A percentile compares a stretch with the other conserved stretches of the same genome.
phyloP scores from a whole-genome alignment of 1,140 invertebrate genomes.

The Bombus soroeensis region DNA sequence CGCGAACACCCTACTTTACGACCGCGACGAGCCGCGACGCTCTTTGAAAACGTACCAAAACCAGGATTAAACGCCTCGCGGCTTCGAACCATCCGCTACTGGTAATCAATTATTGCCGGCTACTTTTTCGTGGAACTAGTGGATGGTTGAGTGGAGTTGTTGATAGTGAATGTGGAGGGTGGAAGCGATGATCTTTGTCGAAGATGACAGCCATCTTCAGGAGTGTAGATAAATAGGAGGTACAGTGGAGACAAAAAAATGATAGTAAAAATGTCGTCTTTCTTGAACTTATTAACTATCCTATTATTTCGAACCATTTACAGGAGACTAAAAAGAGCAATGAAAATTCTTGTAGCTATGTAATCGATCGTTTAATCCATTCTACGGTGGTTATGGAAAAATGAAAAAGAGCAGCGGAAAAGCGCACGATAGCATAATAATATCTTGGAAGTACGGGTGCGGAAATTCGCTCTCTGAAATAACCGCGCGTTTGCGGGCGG shows the following conservation, averaged over 20 bases:
- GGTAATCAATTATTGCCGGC: not conserved
- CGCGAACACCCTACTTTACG: slow-evolving; percentile 44
- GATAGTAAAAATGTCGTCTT: too few species aligned
- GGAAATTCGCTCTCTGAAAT: slow-evolving; percentile 72
- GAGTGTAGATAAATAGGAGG: too few species aligned
- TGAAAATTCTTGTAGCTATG: not conserved
- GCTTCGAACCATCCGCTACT: too few species aligned
- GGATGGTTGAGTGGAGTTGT: too few species aligned
- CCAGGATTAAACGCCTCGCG: not conserved
- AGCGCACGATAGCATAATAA: slow-evolving; percentile 60
- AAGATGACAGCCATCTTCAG: too few species aligned
- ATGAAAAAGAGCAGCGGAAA: slow-evolving; percentile 32
- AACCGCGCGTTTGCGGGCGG: slow-evolving; percentile 65
- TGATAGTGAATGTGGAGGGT: too few species aligned
- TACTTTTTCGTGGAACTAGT: not conserved
- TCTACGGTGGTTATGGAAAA: too few species aligned
- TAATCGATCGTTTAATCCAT: not conserved
- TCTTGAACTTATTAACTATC: too few species aligned
- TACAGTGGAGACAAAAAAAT: too few species aligned
- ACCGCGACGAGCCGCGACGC: slow-evolving; percentile 28
- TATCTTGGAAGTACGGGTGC: slow-evolving; percentile 55
- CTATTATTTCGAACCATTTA: too few species aligned
- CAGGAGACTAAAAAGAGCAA: too few species aligned
- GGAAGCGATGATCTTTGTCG: too few species aligned
- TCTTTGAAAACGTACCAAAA: not conserved